Base-by-base conservation (phyloP, 2,113 vertebrate genomes). In the Phyllostomus discolor region DNA sequence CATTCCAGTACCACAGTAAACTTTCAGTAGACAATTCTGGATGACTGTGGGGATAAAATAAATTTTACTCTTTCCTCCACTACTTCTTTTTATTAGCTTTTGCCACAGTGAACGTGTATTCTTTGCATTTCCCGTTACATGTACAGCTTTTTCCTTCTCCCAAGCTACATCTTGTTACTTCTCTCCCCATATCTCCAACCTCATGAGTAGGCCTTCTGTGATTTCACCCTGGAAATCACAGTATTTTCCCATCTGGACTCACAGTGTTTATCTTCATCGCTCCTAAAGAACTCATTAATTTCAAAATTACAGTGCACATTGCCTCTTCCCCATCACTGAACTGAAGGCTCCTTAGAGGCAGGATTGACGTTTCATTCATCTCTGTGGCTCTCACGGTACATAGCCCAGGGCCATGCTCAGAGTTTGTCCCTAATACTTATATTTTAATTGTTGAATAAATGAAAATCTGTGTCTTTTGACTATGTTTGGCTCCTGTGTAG, bases 401-500 rank as follows among this genome's bases (percentile, higher is more conserved):
- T 38, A 93, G 89, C 43, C 73, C 62, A 79, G 41, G 22, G 54
- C 82, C 67, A 59, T 33, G 17, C 16, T 28, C 24, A 46, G 78
- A 35, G 31, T 78, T 78, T n/a, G 22, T n/a, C 59, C 35, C 67
- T 33, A 73, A 20, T 81, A 73, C 26, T n/a, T 88, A 62, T 24
- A 41, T 88, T 50, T 80, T 91, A 81, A 82, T 95, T 91, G 86
- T 94, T 92, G 79, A 93, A 91, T 95, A 93, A 92, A 69, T 82
- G 89, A 70, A 90, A 93, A 43, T 73, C 38, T 54, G 72, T 96
- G 73, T n/a, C 67, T 94, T 84, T 90, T 92, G 46, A 94, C 69
- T 78, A 79, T 62, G 64, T 82, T 97, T 96, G 76, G 52, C 52
- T 78, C 86, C 84, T 78, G 87, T 89, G 54, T 83, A 86, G 79